These are phyloP conservation scores for Oscheius sp. DNA, from an alignment of 2,888 invertebrate species.

Conservation along the genomic window DNA sequence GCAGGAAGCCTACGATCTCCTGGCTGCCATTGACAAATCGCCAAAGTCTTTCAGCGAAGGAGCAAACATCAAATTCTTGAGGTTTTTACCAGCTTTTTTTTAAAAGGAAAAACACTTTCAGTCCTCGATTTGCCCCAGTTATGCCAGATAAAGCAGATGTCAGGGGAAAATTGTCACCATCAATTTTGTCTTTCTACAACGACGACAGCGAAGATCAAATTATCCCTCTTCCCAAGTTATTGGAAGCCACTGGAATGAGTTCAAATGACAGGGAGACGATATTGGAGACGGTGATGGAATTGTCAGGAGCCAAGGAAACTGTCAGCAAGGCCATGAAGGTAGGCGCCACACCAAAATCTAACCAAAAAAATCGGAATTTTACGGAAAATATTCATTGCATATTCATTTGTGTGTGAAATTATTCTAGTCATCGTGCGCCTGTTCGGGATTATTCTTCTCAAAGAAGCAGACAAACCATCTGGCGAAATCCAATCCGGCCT, in stretches of 20 bases:
- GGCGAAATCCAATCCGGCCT: too few relatives aligned
- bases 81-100: constrained; percentile 19
- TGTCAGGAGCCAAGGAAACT: constrained; percentile 64
- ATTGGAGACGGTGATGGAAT: constrained; percentile 61
- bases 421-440: too few relatives aligned
- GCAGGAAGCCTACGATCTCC: constrained; percentile 34
- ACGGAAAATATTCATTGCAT: too few relatives aligned
- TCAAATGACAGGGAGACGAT: constrained; percentile 48
- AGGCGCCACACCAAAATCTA: too few relatives aligned
- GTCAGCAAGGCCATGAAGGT: constrained; percentile 65
- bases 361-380: too few relatives aligned
- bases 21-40: constrained; percentile 26
- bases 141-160: constrained; percentile 55
- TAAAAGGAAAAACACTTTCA: too few relatives aligned
- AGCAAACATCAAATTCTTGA: constrained; percentile 36
- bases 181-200: constrained; percentile 58
- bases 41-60: constrained; percentile 16
- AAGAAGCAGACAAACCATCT: too few relatives aligned
- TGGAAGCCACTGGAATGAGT: constrained; percentile 52
- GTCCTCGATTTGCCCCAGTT: constrained; percentile 65
- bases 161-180: constrained; percentile 57
- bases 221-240: constrained; percentile 51
- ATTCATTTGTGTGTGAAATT: too few relatives aligned
- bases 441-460: too few relatives aligned
- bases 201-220: constrained; percentile 56